Percentiles rank a stretch among this genome's conserved stretches.
These are phyloP conservation scores for Scolopax mira DNA, from an alignment of 2,113 vertebrate species.

Conservation along the genomic window DNA sequence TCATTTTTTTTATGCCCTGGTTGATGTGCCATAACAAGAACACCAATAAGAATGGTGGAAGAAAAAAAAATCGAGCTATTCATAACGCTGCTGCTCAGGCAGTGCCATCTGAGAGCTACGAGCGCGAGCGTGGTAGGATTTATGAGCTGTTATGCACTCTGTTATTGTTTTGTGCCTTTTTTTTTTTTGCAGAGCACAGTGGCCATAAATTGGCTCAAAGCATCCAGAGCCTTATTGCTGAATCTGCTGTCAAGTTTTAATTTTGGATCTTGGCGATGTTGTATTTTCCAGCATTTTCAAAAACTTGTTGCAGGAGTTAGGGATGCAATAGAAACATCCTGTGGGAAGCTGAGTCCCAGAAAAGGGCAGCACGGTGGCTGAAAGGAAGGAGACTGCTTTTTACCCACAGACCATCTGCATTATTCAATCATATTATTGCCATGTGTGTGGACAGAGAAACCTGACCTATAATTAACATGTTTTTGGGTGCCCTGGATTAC, in stretches of 20 bases:
- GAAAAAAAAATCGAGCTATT: neutral
- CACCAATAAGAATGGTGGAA: neutral
- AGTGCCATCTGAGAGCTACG: neutral
- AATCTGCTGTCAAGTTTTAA: neutral
- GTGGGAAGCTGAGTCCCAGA: neutral
- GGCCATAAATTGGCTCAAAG: neutral
- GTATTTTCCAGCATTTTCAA: neutral
- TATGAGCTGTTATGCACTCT: neutral
- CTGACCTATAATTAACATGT: neutral
- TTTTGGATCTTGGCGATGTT: neutral
- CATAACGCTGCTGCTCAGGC: neutral
- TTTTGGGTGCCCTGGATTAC: neutral
- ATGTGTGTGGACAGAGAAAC: neutral
- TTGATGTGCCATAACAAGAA: neutral
- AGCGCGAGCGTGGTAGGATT: neutral
- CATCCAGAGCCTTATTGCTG: neutral
- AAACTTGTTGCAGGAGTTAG: neutral
- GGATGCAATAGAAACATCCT: neutral
- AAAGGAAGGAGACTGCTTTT: neutral
- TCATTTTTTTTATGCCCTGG: neutral
- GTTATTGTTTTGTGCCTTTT: neutral
- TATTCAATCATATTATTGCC: rapidly evolving
- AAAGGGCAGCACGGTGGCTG: neutral
- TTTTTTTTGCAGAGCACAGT: neutral
- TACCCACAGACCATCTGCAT: neutral